A percentile compares a stretch with the other conserved stretches of the same genome.
Conservation (phyloP, 2,888 invertebrate genomes). For the Trissolcus brochymenae region DNA sequence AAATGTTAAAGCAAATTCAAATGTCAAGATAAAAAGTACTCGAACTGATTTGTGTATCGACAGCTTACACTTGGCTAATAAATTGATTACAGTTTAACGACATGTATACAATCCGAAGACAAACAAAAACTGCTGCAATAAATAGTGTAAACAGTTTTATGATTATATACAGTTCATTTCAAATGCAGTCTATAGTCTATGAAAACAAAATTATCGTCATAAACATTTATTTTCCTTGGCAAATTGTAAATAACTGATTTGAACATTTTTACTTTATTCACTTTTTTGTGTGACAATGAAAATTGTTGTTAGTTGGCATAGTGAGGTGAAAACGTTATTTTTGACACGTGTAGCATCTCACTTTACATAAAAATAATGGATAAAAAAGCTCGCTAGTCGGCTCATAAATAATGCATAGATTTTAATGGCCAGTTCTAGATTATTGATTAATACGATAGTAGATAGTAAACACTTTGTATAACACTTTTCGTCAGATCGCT, state of each 20-base stretch:
- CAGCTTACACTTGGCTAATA: conserved; percentile 1
- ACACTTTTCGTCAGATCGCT: no score
- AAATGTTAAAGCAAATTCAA: no score
- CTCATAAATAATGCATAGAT: conserved; percentile 11
- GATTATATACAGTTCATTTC: no score
- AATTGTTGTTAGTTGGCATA: not conserved
- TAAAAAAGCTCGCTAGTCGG: not conserved
- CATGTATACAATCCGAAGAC: not conserved
- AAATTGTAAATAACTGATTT: no score
- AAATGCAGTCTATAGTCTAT: no score
- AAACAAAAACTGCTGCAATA: not conserved
- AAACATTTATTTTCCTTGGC: no score
- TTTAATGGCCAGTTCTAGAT: conserved; percentile 1
- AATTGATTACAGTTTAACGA: conserved; percentile 10
- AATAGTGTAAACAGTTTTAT: no score
- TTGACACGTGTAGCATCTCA: conserved; percentile 2
- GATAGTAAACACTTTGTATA: no score
- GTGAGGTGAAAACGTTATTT: not conserved
- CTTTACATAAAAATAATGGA: conserved; percentile 1
- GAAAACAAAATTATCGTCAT: no score
- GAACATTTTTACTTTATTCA: no score
- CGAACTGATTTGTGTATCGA: not conserved
- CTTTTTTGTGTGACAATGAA: no score
- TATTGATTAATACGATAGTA: conserved; percentile 6
- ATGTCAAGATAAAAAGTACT: no score